Conservation (phyloP, 2,888 invertebrate species). For the Tipula lateralis region DNA sequence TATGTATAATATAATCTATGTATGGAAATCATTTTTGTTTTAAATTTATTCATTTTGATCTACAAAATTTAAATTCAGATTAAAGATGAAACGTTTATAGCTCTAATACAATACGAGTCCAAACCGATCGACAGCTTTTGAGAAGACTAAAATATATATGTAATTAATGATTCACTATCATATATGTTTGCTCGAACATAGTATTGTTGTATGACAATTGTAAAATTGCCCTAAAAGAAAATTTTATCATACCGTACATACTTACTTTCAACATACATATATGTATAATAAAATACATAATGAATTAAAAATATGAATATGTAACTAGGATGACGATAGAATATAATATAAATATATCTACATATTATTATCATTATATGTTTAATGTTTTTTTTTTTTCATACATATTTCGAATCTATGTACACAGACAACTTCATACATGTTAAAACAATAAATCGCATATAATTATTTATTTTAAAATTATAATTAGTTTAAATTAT, state of each 20-base stretch:
- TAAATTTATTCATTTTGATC: slow-evolving; percentile 4
- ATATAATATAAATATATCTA: slow-evolving; percentile 15
- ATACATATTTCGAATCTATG: not conserved
- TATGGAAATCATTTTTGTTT: not conserved
- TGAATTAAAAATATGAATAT: not conserved
- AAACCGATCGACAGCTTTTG: too few species aligned
- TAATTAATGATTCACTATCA: too few species aligned
- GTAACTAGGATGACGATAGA: not conserved
- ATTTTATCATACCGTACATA: too few species aligned
- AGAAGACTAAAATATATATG: too few species aligned
- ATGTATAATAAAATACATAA: not conserved
- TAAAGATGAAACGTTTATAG: not conserved
- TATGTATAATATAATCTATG: not conserved
- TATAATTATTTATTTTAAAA: slow-evolving; percentile 19
- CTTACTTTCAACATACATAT: not conserved
- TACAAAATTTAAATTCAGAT: not conserved
- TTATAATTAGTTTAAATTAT: slow-evolving; percentile 11
- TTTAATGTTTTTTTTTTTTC: not conserved
- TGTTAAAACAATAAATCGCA: not conserved
- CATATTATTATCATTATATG: not conserved
- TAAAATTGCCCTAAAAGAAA: too few species aligned
- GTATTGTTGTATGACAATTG: too few species aligned
- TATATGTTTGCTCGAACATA: too few species aligned
- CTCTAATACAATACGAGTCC: too few species aligned
- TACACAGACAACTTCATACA: not conserved